Evolutionary conservation across 2,797 vertebrate species (phyloP), one percentile per base, ranked within the genome.

Genomic region (Enteromius argenteus): DNA sequence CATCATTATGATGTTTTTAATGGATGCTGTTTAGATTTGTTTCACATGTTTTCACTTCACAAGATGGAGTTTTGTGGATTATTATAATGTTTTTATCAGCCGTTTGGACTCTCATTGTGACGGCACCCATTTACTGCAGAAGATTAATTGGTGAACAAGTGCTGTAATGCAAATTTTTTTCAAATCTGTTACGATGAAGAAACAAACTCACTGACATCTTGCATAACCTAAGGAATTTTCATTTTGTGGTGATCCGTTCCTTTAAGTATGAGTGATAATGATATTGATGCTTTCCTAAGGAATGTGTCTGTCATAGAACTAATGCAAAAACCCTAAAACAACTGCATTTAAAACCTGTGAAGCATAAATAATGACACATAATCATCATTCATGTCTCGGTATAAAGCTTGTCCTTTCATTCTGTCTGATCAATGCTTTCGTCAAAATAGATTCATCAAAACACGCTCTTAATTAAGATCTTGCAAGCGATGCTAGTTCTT

Each of bases 401-500:
- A 60, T 37, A 4, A 49, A 32, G 46, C 4, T 14, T 60, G 64
- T 58, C 13, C 82, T 78, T 84, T 72, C 51, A 17, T 76, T 77
- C 46, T 0, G 39, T 84, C 39, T 60, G 39, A 78, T 84, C 72
- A 56, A 42, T 77, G 35, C 49, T 83, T 68, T 44, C 0, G 11
- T 15, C 32, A 62, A 84, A 79, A 79, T 72, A 84, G 75, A 79
- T 72, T 72, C 14, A 71, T 84, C 66, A 62, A 72, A 83, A 79
- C 53, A 37, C 17, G 14, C 75, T 72, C 83, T 71, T 72, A 71
- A 84, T 84, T 62, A 84, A 79, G 66, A 79, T 72, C 66, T 62
- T 84, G 68, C 74, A 84, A 84, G 64, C 82, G 21, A 71, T 78
- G 74, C 83, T 71, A 30, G 75, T 79, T 84, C 75, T 62, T 49